These are phyloP conservation scores for Smithornis capensis DNA, from an alignment of 2,113 vertebrate species.

Conservation along the genomic window DNA sequence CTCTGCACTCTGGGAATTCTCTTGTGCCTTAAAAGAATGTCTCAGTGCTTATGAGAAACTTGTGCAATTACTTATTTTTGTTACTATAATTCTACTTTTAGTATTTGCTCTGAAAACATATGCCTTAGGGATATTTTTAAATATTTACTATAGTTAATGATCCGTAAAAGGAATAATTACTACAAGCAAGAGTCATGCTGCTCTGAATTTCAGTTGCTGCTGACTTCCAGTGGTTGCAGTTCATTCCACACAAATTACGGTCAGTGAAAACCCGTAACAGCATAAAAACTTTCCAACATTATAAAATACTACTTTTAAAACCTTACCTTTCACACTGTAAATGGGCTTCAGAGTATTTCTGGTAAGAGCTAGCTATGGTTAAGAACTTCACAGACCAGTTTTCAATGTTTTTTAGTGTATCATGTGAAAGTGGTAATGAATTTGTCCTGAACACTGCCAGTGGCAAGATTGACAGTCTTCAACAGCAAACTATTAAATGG, in stretches of 20 bases:
- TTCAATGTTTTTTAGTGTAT: neutral
- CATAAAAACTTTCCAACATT: neutral
- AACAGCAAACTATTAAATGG: neutral
- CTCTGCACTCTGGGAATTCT: neutral
- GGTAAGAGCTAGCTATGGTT: neutral
- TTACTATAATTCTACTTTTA: conserved; percentile 2
- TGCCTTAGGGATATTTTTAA: neutral
- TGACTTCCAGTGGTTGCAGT: neutral
- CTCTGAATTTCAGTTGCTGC: neutral
- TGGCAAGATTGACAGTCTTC: neutral
- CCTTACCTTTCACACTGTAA: neutral
- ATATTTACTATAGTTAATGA: neutral
- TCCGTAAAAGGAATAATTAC: neutral
- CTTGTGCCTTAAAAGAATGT: neutral
- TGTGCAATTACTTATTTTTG: conserved; percentile 23
- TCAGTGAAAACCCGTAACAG: neutral
- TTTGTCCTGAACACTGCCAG: neutral
- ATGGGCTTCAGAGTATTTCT: neutral
- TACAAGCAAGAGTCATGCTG: neutral
- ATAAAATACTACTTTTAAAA: neutral
- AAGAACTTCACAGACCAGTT: neutral
- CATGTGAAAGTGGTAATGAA: neutral
- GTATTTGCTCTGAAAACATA: conserved; percentile 7
- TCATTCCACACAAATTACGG: neutral
- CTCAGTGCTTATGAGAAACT: neutral